These are phyloP conservation scores for Potorous gilbertii DNA, from an alignment of 2,797 vertebrate genomes.

Conservation along the genomic window DNA sequence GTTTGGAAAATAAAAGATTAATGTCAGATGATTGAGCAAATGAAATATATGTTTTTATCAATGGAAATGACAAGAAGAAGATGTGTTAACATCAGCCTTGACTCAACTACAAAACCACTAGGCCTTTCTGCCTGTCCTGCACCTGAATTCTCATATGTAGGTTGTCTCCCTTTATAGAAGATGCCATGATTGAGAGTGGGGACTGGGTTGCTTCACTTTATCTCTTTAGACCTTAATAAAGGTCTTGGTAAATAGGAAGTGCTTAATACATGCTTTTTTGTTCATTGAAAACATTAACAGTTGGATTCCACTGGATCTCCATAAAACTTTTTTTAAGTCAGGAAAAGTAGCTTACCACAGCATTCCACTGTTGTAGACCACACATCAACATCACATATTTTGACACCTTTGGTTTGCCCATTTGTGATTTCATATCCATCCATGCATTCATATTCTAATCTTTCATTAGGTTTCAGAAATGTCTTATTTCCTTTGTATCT, in stretches of 20 bases:
- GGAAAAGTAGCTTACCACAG: slow-evolving; percentile 60
- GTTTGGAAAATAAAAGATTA: background rate
- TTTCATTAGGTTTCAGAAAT: slow-evolving; percentile 70
- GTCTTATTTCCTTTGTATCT: background rate
- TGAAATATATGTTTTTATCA: background rate
- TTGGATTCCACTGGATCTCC: background rate
- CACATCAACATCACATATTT: slow-evolving; percentile 62
- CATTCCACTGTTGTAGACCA: slow-evolving; percentile 75
- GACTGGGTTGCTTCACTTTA: background rate
- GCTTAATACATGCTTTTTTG: background rate
- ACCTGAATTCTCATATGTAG: background rate
- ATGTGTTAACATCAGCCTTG: background rate
- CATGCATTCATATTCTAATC: slow-evolving; percentile 76
- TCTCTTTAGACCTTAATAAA: background rate
- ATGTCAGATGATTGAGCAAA: background rate
- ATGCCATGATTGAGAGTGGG: background rate
- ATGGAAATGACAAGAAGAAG: background rate
- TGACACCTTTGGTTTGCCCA: slow-evolving; percentile 10
- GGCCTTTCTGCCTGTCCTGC: background rate
- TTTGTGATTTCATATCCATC: slow-evolving; percentile 69
- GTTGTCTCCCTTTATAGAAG: background rate
- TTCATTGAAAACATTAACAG: background rate
- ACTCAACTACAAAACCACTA: background rate
- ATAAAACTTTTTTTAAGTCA: background rate
- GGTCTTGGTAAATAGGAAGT: background rate